Conservation (phyloP, 2,888 invertebrate species). For the Cantharis rufa region DNA sequence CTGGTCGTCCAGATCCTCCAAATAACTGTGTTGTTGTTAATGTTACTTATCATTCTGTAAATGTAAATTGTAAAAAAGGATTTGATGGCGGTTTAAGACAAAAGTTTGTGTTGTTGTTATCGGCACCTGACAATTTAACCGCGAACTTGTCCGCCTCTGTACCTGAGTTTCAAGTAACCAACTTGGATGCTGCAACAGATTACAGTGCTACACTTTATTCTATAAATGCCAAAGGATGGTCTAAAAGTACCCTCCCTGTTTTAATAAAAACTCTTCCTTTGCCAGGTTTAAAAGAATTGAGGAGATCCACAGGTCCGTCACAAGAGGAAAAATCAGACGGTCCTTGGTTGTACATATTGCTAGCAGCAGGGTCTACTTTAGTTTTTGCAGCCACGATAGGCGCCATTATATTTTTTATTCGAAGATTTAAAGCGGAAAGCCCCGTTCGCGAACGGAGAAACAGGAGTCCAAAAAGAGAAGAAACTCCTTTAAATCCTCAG, state of each 20-base stretch:
- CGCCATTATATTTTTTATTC: constrained; percentile 50
- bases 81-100: constrained; percentile 62
- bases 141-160: constrained; percentile 52
- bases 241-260: constrained; percentile 53
- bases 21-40: constrained; percentile 57
- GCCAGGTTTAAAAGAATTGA: constrained; percentile 56
- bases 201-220: constrained; percentile 62
- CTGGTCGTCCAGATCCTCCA: constrained; percentile 63
- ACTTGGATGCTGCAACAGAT: constrained; percentile 58
- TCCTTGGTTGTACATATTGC: constrained; percentile 52
- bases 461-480: constrained; percentile 47
- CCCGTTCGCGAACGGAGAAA: constrained; percentile 49
- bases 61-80: constrained; percentile 58
- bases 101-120: constrained; percentile 54
- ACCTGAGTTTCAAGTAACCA: constrained; percentile 58
- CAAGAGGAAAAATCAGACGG: constrained; percentile 40
- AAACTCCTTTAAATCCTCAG: constrained; percentile 49
- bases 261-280: constrained; percentile 57
- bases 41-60: constrained; percentile 58
- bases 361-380: constrained; percentile 53
- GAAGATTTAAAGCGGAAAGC: constrained; percentile 52
- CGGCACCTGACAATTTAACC: constrained; percentile 44
- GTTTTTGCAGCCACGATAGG: constrained; percentile 53
- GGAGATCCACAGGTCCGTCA: constrained; percentile 51
- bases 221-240: constrained; percentile 67